phyloP scores from a whole-genome alignment of 2,797 vertebrate genomes.

The Hephaestus fuliginosus region DNA sequence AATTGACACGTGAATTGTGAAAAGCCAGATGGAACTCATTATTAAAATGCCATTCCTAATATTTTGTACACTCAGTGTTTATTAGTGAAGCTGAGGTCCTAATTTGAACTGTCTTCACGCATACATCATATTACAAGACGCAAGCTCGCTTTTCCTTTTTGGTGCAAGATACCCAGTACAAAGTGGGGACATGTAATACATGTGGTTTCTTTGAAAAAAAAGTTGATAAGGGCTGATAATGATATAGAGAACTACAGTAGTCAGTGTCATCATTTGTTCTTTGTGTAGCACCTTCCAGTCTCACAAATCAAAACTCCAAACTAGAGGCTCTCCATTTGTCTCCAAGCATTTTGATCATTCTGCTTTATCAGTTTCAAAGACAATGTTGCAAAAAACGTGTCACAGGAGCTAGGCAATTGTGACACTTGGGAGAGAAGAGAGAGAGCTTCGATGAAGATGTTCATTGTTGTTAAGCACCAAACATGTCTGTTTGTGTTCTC shows the following conservation, averaged over 20 bases:
- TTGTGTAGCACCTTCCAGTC: slow-evolving; percentile 74
- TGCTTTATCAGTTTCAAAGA: slow-evolving; percentile 78
- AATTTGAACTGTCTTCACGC: slow-evolving; percentile 72
- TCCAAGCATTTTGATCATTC: slow-evolving; percentile 80
- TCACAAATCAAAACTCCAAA: slow-evolving; percentile 80
- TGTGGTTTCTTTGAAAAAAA: slow-evolving; percentile 68
- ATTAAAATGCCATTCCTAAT: slow-evolving; percentile 75
- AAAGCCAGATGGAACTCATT: slow-evolving; percentile 52
- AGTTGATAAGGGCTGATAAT: slow-evolving; percentile 76
- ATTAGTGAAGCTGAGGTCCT: slow-evolving; percentile 64
- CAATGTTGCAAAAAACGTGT: slow-evolving; percentile 63
- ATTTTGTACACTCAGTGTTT: slow-evolving; percentile 66
- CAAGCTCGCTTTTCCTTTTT: slow-evolving; percentile 42
- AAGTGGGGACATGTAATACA: slow-evolving; percentile 74
- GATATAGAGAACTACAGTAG: slow-evolving; percentile 67
- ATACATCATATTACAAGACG: slow-evolving; percentile 68
- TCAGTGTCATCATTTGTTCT: slow-evolving; percentile 75
- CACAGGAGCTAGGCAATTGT: slow-evolving; percentile 65
- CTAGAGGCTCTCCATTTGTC: slow-evolving; percentile 78
- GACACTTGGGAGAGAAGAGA: slow-evolving; percentile 66
- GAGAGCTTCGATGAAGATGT: slow-evolving; percentile 56
- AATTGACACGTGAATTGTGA: slow-evolving; percentile 60
- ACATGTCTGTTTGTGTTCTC: slow-evolving; percentile 69
- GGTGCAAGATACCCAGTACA: slow-evolving; percentile 59
- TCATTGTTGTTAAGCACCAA: slow-evolving; percentile 71